Conservation (phyloP, 2,888 invertebrate species). For the Lasioglossum leucozonium region DNA sequence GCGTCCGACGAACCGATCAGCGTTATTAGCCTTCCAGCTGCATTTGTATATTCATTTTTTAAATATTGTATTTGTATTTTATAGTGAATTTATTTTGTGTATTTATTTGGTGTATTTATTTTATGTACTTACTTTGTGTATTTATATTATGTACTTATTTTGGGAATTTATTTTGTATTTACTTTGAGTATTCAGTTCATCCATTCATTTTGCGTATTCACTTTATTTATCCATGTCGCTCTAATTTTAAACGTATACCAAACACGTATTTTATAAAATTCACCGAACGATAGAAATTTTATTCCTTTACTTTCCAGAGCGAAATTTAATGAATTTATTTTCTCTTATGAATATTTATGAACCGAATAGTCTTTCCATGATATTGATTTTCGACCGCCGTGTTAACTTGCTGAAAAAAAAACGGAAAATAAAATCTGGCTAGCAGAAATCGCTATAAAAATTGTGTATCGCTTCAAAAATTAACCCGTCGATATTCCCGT, state of each 20-base stretch:
- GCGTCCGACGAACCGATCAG: background rate
- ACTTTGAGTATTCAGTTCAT: background rate
- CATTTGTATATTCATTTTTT: background rate
- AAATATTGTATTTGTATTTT: background rate
- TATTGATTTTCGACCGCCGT: background rate
- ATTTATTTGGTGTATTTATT: background rate
- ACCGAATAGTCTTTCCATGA: background rate
- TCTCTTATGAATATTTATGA: background rate
- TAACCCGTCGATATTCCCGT: background rate
- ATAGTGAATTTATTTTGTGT: background rate
- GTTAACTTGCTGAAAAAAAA: background rate
- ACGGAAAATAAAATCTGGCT: background rate
- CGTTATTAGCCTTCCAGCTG: slow-evolving; percentile 14
- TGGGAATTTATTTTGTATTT: background rate
- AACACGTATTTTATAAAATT: background rate
- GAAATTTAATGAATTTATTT: background rate
- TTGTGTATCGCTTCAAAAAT: background rate
- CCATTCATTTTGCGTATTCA: background rate
- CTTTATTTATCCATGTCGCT: background rate
- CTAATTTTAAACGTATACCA: background rate
- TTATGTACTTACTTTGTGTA: background rate
- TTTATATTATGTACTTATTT: background rate
- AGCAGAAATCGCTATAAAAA: background rate
- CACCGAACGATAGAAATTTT: background rate
- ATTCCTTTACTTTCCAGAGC: background rate